Base-by-base conservation (phyloP, 2,888 invertebrate species). In the Lithodes maja region DNA sequence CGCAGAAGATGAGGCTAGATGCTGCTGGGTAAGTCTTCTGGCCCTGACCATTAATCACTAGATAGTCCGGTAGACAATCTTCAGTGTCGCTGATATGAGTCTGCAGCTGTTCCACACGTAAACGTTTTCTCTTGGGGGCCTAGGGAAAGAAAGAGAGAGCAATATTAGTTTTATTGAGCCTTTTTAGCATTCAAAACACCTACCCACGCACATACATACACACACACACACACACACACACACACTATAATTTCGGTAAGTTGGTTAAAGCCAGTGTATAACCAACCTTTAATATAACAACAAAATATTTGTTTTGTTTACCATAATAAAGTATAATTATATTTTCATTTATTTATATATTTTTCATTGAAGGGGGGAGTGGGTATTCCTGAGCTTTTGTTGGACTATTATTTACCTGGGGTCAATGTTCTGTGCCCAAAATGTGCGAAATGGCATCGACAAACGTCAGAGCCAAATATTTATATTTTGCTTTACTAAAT, bases 1-100 rank as follows among this genome's bases (percentile, higher is more conserved):
- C 82, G n/a, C 82, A 82, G 17, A n/a, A 82, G 3, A 69, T 69
- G 82, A n/a, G n/a, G 52, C 82, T 82, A 15, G 82, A 82, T 68
- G 50, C 15, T 1, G 69, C 52, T 50, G 82, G 82, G 9, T 82
- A 82, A 2, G 7, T 68, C 82, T 69, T 82, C 50, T 82, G 69
- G 15, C 78, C 78, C 9, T 52, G 17, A 15, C 78, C 85, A 68
- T 85, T 85, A n/a, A 85, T 55, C 9, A 85, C 78, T 2, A 85
- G 75, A 50, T 85, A 78, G 52, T 85, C 85, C 7, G 5, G 2
- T 1, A 49, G 49, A 52, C 85, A 85, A 52, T 78, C 61, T 3
- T 55, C 49, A 9, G 17, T 85, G 15, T 17, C 3, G 68, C 68
- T 55, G 17, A 85, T 78, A 49, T 55, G 33, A 17, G 85, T 85